phyloP scores from a whole-genome alignment of 2,113 vertebrate genomes.

The Sorex fumeus region DNA sequence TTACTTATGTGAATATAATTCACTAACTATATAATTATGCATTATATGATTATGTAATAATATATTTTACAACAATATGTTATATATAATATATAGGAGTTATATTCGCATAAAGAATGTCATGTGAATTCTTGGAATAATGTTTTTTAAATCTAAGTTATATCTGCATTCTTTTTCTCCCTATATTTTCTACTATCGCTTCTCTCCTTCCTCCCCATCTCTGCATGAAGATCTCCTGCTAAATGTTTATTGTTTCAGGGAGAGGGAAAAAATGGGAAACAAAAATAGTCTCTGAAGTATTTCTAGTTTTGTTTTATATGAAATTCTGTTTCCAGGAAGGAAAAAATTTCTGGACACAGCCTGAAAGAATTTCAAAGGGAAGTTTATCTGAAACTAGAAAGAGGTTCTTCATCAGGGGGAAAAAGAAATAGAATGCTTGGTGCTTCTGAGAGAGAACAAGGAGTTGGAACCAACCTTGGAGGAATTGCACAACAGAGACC shows the following conservation, averaged over 20 bases:
- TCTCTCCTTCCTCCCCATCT: not conserved
- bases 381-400: not conserved
- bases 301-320: conserved; percentile 42
- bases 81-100: no score
- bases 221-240: not conserved
- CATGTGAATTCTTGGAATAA: conserved; percentile 23
- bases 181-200: conserved; percentile 36
- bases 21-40: no score
- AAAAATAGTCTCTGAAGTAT: not conserved
- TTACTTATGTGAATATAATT: no score
- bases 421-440: not conserved
- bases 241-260: not conserved
- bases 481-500: not conserved
- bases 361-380: conserved; percentile 24
- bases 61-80: no score
- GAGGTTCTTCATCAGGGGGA: not conserved
- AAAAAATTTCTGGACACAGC: not conserved
- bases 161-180: conserved; percentile 9
- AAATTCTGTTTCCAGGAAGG: not conserved
- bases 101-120: no score
- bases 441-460: not conserved
- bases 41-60: no score
- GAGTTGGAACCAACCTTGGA: not conserved
- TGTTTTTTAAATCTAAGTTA: conserved; percentile 48
- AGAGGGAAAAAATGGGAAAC: not conserved